Evolutionary conservation across 2,888 invertebrate species (phyloP).

Genomic region (Yponomeuta evonymella): DNA sequence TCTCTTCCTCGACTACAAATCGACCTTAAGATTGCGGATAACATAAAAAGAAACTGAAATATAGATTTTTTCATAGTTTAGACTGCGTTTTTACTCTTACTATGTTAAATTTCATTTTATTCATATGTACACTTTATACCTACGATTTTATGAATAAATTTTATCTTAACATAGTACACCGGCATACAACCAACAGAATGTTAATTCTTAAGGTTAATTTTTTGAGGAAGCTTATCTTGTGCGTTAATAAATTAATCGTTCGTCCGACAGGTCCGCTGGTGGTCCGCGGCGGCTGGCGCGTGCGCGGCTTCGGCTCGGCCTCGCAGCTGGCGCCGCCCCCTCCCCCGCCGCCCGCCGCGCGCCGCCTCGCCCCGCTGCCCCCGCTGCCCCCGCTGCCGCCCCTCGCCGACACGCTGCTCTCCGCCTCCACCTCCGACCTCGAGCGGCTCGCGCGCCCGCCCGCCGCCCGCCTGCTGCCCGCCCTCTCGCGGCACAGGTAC

Average conservation of each 20-base stretch:
- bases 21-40: no score
- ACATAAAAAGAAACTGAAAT: no score
- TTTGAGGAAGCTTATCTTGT: no score
- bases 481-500: not conserved
- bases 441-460: conserved; percentile 11
- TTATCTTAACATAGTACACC: no score
- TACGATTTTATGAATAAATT: no score
- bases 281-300: conserved; percentile 30
- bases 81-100: no score
- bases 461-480: not conserved
- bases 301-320: conserved; percentile 28
- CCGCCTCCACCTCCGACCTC: conserved; percentile 41
- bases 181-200: no score
- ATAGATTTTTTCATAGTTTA: no score
- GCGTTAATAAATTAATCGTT: not conserved
- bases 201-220: no score
- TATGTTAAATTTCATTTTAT: no score
- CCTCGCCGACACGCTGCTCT: conserved; percentile 33
- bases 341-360: conserved; percentile 19
- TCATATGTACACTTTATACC: no score
- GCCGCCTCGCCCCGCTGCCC: conserved; percentile 26
- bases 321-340: conserved; percentile 25
- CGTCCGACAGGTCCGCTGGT: conserved; percentile 25
- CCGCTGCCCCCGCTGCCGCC: conserved; percentile 31
- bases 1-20: no score